Base-by-base conservation (phyloP, 2,797 vertebrate genomes). In the Gouania willdenowi region DNA sequence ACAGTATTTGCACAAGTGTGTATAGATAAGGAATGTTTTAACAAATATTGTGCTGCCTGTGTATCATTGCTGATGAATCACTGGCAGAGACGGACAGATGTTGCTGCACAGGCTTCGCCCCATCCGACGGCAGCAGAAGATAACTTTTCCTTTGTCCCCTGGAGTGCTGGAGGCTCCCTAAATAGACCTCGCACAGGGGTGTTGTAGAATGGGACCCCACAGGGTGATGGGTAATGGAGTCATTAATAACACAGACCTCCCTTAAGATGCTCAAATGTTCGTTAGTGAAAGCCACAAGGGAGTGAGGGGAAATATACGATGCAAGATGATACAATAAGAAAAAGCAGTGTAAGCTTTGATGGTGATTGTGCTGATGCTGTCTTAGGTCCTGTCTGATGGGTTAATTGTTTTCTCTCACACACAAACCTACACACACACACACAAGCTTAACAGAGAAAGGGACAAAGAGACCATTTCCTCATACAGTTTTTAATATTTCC, bases 401-500 rank as follows among this genome's bases (percentile, higher is more conserved):
- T 72, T 78, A 69, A 74, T 68, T 64, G 44, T 52, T 28, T 48
- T 29, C 19, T 45, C 20, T 14, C 19, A 6, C 19, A 20, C 42
- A n/a, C n/a, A n/a, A n/a, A n/a, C n/a, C n/a, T n/a, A n/a, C n/a
- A n/a, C n/a, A n/a, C n/a, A n/a, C 26, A 41, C 13, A 23, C 19
- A 24, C 22, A 7, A 4, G 4, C 18, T 3, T 46, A 29, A 28
- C 14, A 23, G n/a, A 49, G 52, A 23, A 75, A 60, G 32, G 21
- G 46, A 76, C 67, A 41, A 15, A 4, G 35, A 46, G 66, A 53
- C 53, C 49, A 46, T 71, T 71, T 85, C 68, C 57, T 89, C 83
- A 84, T 87, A 88, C 84, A 86, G 74, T 83, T 89, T 86, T 90
- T 89, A 89, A 88, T 90, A 88, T 89, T 89, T 87, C 75, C 84